Evolutionary conservation across 2,888 invertebrate species (phyloP).

Genomic region (Serrognathus titanus): DNA sequence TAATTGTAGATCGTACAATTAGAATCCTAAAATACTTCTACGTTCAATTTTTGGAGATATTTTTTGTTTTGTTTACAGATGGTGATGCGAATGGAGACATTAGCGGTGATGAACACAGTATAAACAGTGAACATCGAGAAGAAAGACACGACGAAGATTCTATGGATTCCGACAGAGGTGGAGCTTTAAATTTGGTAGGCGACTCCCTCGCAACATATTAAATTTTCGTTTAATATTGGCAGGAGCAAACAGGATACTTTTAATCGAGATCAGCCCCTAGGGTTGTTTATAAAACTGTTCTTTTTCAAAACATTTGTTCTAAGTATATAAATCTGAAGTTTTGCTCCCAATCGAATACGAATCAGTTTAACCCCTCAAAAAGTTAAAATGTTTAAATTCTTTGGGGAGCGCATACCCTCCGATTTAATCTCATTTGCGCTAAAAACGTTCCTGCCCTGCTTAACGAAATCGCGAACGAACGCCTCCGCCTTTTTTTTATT

Average conservation of each 20-base stretch:
- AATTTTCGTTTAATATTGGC: constrained; percentile 37
- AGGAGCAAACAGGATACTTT: constrained; percentile 15
- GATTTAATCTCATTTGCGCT: constrained; percentile 29
- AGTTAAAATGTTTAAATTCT: constrained; percentile 51
- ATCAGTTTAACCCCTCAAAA: constrained; percentile 37
- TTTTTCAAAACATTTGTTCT: constrained; percentile 39
- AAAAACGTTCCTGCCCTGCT: constrained; percentile 7
- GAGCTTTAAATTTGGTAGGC: constrained; percentile 63
- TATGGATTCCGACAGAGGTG: constrained; percentile 59
- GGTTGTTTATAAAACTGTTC: constrained; percentile 36
- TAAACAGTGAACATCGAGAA: constrained; percentile 55
- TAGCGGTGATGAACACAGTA: constrained; percentile 61
- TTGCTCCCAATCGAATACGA: constrained; percentile 37
- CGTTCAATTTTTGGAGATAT: no score
- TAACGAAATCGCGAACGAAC: not conserved
- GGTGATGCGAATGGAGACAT: constrained; percentile 60
- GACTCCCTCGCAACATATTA: constrained; percentile 21
- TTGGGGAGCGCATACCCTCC: constrained; percentile 39
- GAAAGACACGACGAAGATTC: constrained; percentile 60
- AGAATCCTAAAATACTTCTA: no score
- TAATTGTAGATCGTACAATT: no score
- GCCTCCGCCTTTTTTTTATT: not conserved
- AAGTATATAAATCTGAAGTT: constrained; percentile 42
- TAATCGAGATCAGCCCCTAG: constrained; percentile 32
- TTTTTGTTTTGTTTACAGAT: constrained; percentile 48